These are phyloP conservation scores for Pomacea canaliculata DNA, from an alignment of 2,888 invertebrate genomes.

Conservation along the genomic window DNA sequence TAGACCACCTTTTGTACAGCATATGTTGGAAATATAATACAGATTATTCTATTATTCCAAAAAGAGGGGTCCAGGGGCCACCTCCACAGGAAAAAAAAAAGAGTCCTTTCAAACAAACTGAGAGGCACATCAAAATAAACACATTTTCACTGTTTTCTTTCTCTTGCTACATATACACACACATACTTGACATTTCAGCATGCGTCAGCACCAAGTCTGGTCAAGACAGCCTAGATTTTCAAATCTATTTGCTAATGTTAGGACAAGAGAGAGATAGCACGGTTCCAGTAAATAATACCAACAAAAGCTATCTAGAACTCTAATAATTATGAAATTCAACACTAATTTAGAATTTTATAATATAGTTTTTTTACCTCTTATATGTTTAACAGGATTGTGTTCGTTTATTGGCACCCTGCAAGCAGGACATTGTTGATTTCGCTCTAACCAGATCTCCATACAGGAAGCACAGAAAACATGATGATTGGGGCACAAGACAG, in stretches of 20 bases:
- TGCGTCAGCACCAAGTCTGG: neutral
- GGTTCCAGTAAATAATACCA: too few species aligned
- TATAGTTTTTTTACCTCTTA: constrained; percentile 35
- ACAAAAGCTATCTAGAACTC: too few species aligned
- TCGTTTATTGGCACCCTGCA: constrained; percentile 60
- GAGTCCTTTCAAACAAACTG: too few species aligned
- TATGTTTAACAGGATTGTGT: constrained; percentile 51
- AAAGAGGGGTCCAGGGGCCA: too few species aligned
- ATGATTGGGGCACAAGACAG: constrained; percentile 66
- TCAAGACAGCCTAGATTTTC: neutral
- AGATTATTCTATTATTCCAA: neutral
- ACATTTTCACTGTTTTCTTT: neutral
- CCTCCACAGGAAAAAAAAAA: too few species aligned
- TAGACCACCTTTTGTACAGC: constrained; percentile 51
- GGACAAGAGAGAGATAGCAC: too few species aligned
- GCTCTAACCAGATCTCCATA: constrained; percentile 66
- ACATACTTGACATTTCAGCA: neutral
- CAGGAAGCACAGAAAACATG: constrained; percentile 67
- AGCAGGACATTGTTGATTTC: constrained; percentile 65
- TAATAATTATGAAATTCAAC: neutral
- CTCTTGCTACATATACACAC: neutral
- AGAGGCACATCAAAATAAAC: too few species aligned
- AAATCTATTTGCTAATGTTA: too few species aligned
- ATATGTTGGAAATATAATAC: neutral
- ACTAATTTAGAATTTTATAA: neutral